Base-by-base conservation (phyloP, 2,888 invertebrate species). In the Drosophila flavopinicola region DNA sequence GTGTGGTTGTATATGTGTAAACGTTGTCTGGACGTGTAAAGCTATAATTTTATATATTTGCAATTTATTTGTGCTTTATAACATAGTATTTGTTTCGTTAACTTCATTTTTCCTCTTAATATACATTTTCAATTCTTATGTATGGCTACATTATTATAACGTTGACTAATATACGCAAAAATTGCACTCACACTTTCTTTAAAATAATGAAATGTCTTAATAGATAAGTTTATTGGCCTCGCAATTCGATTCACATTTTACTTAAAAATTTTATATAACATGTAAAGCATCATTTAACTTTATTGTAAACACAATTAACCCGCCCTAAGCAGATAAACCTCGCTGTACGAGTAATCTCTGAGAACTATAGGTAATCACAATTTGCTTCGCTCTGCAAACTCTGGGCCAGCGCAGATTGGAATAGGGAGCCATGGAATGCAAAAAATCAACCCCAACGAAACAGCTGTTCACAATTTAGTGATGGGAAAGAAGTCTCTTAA, bases 221-320 rank as follows among this genome's bases (percentile, higher is more conserved):
- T 10, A 25, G 15, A 20, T 11, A 42, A 17, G n/a, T n/a, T 29
- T 9, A 3, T 17, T 11, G 27, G 9, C n/a, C 17, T 23, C 5
- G 6, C 13, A 33, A 24, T 24, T 13, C 7, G 5, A n/a, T 17
- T 41, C 1, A 27, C 10, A 27, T 5, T 17, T 9, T 29, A 10
- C 13, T 20, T 17, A 17, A 29, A 29, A 11, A 49, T 6, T 20
- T 53, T 57, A 57, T 53, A 33, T 57, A 53, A 53, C 27, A 33
- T 41, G n/a, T 41, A 27, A 27, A 33, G 23, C 27, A 20, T 9
- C 11, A n/a, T 39, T 51, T 4, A 39, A 27, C 20, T 33, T 53
- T 39, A 39, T 33, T 53, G 33, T 41, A 53, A 57, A 27, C 39
- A 57, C 41, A 56, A 53, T 27, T 35, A 39, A 27, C 57, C 32